Percentiles rank a stretch among this genome's conserved stretches.
Conservation (phyloP, 2,113 vertebrate genomes). For the Monarcha castaneiventris region DNA sequence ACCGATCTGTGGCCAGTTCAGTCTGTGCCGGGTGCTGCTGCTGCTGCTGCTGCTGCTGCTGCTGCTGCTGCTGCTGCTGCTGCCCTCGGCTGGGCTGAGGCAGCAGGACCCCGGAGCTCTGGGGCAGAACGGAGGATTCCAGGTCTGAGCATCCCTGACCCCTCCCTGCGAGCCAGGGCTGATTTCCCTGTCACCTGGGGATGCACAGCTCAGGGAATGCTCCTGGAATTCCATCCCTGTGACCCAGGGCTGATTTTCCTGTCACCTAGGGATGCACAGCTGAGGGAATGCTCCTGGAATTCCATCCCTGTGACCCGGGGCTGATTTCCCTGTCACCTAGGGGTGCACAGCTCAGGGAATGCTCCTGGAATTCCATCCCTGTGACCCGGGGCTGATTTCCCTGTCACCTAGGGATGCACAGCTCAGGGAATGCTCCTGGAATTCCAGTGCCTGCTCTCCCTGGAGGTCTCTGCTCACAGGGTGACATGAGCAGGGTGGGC, state of each 20-base stretch:
- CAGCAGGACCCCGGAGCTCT: not conserved
- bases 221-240: not conserved
- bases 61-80: not conserved
- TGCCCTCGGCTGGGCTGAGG: not conserved
- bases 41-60: not conserved
- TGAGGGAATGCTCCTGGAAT: too few relatives aligned
- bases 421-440: not conserved
- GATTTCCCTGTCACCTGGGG: not conserved
- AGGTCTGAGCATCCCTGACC: not conserved
- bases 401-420: accelerated
- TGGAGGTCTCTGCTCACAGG: not conserved
- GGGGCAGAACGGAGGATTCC: not conserved
- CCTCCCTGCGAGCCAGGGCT: not conserved
- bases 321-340: not conserved
- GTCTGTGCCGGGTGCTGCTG: not conserved
- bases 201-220: not conserved
- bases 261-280: too few relatives aligned
- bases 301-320: not conserved
- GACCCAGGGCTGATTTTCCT: too few relatives aligned
- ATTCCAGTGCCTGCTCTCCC: not conserved
- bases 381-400: not conserved
- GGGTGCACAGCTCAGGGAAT: not conserved
- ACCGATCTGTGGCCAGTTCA: accelerated
- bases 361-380: not conserved
- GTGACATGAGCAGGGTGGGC: not conserved